Evolutionary conservation across 1,140 invertebrate species (phyloP).

Genomic region (Panagrolaimus sp.): DNA sequence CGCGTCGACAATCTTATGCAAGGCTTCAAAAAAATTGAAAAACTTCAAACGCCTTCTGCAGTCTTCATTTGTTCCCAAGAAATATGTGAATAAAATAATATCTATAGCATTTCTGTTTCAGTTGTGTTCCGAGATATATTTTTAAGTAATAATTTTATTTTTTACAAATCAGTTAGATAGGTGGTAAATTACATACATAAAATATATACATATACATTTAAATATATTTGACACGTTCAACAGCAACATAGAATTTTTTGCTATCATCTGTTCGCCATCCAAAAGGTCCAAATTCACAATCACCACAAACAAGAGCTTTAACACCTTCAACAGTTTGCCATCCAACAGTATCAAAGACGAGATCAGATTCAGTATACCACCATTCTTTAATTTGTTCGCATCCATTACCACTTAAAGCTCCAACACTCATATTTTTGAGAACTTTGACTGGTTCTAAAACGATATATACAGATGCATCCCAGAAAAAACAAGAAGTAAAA

Average conservation of each 20-base stretch:
- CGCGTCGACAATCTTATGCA: no score
- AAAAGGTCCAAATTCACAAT: conserved; percentile 45
- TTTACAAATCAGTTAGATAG: no score
- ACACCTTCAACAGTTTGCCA: conserved; percentile 43
- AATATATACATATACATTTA: background rate
- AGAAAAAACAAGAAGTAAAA: background rate
- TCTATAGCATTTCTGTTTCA: no score
- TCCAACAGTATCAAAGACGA: conserved; percentile 42
- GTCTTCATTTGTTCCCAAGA: no score
- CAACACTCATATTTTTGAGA: conserved; percentile 12
- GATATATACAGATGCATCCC: background rate
- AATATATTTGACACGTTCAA: conserved; percentile 38
- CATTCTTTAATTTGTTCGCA: conserved; percentile 17
- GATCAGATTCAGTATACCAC: conserved; percentile 39
- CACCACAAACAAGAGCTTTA: conserved; percentile 42
- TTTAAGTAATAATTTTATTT: no score
- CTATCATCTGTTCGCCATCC: conserved; percentile 30
- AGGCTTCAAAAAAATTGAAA: no score
- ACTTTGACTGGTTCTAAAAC: conserved; percentile 8
- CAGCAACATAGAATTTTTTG: conserved; percentile 41
- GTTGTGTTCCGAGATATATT: no score
- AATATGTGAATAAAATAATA: no score
- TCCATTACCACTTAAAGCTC: background rate
- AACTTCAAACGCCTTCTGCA: no score
- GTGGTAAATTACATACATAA: no score